A percentile compares a stretch with the other conserved stretches of the same genome.
These are phyloP conservation scores for Epinotia brunnichana DNA, from an alignment of 2,888 invertebrate genomes.

Conservation along the genomic window DNA sequence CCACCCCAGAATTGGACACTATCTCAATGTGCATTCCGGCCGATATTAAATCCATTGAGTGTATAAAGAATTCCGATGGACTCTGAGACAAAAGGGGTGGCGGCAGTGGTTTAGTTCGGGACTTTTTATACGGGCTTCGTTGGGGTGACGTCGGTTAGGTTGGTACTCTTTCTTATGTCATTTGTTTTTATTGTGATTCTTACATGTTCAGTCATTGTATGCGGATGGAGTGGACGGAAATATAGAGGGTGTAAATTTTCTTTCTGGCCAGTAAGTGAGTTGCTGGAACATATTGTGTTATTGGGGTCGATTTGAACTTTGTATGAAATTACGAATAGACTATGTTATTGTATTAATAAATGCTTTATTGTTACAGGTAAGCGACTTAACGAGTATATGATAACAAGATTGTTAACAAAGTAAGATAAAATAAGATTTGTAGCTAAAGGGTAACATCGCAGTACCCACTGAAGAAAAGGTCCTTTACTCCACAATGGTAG, in stretches of 20 bases:
- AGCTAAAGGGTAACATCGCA: no score
- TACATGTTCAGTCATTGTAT: background rate
- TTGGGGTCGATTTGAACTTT: background rate
- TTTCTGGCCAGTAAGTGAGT: no score
- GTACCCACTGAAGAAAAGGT: no score
- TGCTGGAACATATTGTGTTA: no score
- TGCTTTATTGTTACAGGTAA: conserved; percentile 36
- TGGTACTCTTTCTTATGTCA: background rate
- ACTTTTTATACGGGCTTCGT: background rate
- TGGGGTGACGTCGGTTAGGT: background rate
- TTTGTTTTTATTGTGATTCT: conserved; percentile 4
- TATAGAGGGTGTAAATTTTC: no score
- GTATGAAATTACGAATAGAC: no score
- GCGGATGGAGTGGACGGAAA: background rate
- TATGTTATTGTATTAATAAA: background rate
- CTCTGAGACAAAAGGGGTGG: conserved; percentile 55
- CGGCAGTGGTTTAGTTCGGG: conserved; percentile 38
- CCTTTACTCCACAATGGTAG: no score
- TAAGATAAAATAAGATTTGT: no score
- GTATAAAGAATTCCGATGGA: conserved; percentile 79
- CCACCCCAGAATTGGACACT: conserved; percentile 55
- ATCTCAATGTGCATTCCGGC: conserved; percentile 72
- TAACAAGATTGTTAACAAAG: no score
- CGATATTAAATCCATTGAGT: conserved; percentile 83
- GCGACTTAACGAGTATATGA: background rate